A percentile compares a stretch with the other conserved stretches of the same genome.
Conservation (phyloP, 2,113 vertebrate species). For the Saguinus imperator region DNA sequence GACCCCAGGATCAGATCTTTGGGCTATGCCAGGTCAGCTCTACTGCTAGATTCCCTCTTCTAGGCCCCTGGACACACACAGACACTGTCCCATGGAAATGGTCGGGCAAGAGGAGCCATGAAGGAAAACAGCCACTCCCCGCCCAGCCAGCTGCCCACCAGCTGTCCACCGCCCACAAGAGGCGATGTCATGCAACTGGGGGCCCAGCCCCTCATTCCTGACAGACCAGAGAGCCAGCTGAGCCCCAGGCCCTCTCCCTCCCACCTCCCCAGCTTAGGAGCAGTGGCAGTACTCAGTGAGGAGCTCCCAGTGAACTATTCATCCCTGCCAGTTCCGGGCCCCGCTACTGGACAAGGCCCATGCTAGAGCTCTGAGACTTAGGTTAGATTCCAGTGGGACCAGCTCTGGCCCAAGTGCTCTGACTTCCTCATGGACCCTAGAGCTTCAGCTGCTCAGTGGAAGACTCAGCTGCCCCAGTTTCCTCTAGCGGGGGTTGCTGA, state of each 20-base stretch:
- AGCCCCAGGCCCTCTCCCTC: neutral
- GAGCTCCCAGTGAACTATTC: neutral
- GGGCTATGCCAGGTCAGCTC: neutral
- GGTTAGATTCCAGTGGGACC: neutral
- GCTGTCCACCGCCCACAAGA: constrained; percentile 55
- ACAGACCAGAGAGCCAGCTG: neutral
- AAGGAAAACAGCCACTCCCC: constrained; percentile 48
- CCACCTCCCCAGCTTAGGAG: neutral
- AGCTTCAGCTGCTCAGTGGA: neutral
- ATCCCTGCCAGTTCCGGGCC: neutral
- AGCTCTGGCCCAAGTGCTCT: neutral
- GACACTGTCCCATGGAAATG: neutral
- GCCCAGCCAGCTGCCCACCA: constrained; percentile 64
- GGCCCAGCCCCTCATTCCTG: constrained; percentile 61
- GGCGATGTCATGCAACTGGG: neutral
- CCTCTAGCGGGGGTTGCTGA: neutral
- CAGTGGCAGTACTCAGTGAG: neutral
- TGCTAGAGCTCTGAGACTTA: neutral
- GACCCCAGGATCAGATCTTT: neutral
- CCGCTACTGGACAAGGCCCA: neutral
- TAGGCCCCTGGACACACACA: neutral
- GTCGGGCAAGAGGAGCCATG: neutral
- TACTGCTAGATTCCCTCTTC: neutral
- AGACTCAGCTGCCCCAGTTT: neutral
- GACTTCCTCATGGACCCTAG: neutral